These are phyloP conservation scores for Brachyptera putata DNA, from an alignment of 2,888 invertebrate genomes.

Conservation along the genomic window DNA sequence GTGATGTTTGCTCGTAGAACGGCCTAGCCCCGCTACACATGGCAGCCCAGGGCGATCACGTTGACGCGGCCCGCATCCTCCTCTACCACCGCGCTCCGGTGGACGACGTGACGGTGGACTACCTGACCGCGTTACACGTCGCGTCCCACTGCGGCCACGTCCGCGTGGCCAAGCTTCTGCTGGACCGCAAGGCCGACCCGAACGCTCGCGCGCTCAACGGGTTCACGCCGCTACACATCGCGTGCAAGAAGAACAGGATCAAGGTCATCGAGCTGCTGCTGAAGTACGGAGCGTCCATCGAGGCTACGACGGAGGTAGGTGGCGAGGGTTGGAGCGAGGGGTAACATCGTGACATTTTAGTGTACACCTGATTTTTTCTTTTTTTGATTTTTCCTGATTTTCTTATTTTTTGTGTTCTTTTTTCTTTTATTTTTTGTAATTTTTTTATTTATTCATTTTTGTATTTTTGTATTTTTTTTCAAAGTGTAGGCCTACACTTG, in stretches of 20 bases:
- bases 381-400: no score
- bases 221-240: constrained; percentile 96
- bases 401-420: no score
- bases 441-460: no score
- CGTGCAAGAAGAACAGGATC: constrained; percentile 97
- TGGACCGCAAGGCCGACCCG: constrained; percentile 94
- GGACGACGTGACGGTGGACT: constrained; percentile 93
- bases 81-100: constrained; percentile 94
- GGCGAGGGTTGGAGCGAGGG: no score
- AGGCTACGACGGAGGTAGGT: constrained; percentile 68
- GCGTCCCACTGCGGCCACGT: constrained; percentile 94
- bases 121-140: constrained; percentile 93
- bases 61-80: constrained; percentile 89
- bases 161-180: constrained; percentile 81
- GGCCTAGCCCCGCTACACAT: constrained; percentile 96
- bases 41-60: constrained; percentile 98
- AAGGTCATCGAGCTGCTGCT: constrained; percentile 93
- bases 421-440: no score
- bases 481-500: no score
- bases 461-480: no score
- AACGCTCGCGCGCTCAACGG: constrained; percentile 95
- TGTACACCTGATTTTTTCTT: no score
- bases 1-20: constrained; percentile 56
- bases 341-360: no score
- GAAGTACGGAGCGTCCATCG: constrained; percentile 85